Percentiles rank a stretch among this genome's conserved stretches.
Evolutionary conservation across 2,888 invertebrate genomes (phyloP).

Genomic region (Argyresthia goedartella): DNA sequence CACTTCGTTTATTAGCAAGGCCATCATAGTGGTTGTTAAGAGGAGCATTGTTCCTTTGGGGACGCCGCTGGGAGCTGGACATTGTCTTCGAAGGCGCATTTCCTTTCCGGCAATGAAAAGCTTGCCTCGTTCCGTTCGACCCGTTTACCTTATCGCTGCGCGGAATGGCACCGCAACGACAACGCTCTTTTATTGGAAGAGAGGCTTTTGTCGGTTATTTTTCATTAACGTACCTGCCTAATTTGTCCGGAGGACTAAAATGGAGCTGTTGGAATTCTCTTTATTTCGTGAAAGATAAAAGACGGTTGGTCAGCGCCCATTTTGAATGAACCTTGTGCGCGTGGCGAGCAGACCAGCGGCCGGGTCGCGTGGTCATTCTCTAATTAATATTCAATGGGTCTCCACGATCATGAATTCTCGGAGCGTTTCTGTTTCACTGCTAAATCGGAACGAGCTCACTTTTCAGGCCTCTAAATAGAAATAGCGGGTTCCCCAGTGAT

Average conservation of each 20-base stretch:
- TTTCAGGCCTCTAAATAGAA: background rate
- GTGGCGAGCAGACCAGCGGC: slow-evolving; percentile 19
- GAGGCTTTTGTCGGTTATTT: background rate
- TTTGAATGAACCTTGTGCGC: background rate
- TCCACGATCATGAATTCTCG: slow-evolving; percentile 53
- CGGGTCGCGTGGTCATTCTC: slow-evolving; percentile 51
- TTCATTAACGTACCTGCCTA: background rate
- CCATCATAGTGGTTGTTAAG: slow-evolving; percentile 16
- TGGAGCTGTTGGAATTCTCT: background rate
- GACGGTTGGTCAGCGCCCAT: background rate
- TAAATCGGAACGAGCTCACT: slow-evolving; percentile 26
- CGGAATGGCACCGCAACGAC: slow-evolving; percentile 1
- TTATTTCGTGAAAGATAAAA: background rate
- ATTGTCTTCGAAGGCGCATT: slow-evolving; percentile 12
- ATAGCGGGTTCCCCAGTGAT: background rate
- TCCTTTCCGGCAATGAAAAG: slow-evolving; percentile 2
- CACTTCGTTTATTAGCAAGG: slow-evolving; percentile 9
- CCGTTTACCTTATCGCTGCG: slow-evolving; percentile 5
- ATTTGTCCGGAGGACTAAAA: background rate
- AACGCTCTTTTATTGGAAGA: background rate
- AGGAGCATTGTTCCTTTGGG: slow-evolving; percentile 14
- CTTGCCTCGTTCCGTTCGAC: background rate
- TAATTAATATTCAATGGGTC: slow-evolving; percentile 67
- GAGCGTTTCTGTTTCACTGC: slow-evolving; percentile 42
- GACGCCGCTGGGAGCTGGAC: slow-evolving; percentile 11